Conservation (phyloP, 2,888 invertebrate species). For the Lepidochrysops patricia region DNA sequence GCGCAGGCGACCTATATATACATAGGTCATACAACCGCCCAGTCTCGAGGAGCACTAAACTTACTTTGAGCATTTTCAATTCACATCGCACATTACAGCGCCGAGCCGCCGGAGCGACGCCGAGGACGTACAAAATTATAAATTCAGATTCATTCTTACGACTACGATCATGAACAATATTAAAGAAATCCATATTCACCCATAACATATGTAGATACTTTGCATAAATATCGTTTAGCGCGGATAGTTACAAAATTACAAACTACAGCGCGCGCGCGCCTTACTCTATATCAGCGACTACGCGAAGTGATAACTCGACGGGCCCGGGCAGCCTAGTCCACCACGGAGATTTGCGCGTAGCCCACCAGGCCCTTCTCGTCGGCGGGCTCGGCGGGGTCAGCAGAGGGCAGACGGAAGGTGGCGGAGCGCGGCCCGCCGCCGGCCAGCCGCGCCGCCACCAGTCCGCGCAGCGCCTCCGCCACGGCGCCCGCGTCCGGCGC, state of each 20-base stretch:
- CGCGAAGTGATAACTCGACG: background rate
- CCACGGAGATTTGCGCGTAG: constrained; percentile 97
- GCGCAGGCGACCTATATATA: constrained; percentile 15
- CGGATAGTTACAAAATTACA: constrained; percentile 26
- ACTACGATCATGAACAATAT: constrained; percentile 56
- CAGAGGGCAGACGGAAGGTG: constrained; percentile 86
- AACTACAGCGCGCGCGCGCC: constrained; percentile 18
- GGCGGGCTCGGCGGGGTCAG: constrained; percentile 78
- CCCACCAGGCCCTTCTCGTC: constrained; percentile 97
- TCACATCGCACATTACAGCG: constrained; percentile 44
- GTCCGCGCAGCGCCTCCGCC: constrained; percentile 91
- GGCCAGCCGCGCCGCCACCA: constrained; percentile 79
- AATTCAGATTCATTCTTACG: constrained; percentile 62
- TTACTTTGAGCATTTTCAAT: constrained; percentile 17
- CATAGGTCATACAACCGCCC: constrained; percentile 14
- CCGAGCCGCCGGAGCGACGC: constrained; percentile 50
- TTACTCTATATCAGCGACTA: constrained; percentile 15
- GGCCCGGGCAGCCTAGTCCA: constrained; percentile 75
- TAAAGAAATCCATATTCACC: constrained; percentile 50
- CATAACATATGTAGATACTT: constrained; percentile 50
- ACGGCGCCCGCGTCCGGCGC: constrained; percentile 93
- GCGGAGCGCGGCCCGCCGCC: constrained; percentile 77
- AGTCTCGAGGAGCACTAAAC: constrained; percentile 6
- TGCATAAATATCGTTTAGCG: constrained; percentile 36
- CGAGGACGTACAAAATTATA: constrained; percentile 47